phyloP scores from a whole-genome alignment of 2,888 invertebrate species.

The Strigamia maritima region DNA sequence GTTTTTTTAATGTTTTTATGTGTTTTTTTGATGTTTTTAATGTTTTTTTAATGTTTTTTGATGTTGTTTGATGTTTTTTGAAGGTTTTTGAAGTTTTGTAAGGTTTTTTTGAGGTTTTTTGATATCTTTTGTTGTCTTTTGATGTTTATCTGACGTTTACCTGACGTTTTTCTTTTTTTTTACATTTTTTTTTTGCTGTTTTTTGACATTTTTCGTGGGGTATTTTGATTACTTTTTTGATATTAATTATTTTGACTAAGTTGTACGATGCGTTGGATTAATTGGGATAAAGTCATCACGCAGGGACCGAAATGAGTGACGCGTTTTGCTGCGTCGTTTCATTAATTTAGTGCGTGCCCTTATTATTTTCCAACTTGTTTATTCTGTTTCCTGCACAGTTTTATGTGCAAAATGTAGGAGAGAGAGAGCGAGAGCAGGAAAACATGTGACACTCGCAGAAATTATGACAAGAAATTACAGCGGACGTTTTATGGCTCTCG shows the following conservation, averaged over 20 bases:
- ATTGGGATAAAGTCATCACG: constrained; percentile 18
- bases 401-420: neutral
- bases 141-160: too few species aligned
- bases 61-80: too few species aligned
- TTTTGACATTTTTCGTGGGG: too few species aligned
- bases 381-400: neutral
- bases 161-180: too few species aligned
- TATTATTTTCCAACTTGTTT: constrained; percentile 21
- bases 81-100: too few species aligned
- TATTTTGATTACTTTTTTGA: neutral
- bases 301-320: constrained; percentile 3
- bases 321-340: neutral
- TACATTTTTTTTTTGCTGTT: too few species aligned
- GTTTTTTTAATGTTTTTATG: too few species aligned
- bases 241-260: neutral
- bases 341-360: constrained; percentile 9
- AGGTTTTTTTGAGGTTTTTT: too few species aligned
- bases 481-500: constrained; percentile 36
- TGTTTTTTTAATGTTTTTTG: too few species aligned
- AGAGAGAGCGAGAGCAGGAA: neutral
- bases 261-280: constrained; percentile 28
- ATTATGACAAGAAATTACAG: constrained; percentile 36
- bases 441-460: constrained; percentile 28
- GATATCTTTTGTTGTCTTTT: too few species aligned
- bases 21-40: too few species aligned